Conservation (phyloP, 64 coral and sea anemone species). For the Anthopleura sola region DNA sequence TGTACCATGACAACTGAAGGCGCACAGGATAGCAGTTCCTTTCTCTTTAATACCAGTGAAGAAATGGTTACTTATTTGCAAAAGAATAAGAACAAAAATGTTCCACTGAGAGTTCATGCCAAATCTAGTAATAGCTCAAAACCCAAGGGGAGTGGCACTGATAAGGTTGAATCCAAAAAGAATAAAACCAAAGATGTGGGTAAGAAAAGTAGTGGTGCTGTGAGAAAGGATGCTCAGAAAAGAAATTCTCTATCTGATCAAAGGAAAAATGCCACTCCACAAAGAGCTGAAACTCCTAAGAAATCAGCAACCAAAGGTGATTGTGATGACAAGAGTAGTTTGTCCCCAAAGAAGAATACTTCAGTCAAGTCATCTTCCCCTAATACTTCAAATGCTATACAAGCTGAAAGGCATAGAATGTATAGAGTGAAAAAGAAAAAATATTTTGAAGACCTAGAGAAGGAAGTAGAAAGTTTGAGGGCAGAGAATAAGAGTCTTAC, state of each 20-base stretch:
- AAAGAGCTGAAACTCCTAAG: background rate
- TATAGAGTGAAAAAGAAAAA: slow-evolving; percentile 75
- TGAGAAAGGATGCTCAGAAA: background rate
- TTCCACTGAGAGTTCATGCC: background rate
- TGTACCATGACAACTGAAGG: background rate
- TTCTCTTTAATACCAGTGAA: background rate
- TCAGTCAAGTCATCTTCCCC: background rate
- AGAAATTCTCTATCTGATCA: background rate
- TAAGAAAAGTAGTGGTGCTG: background rate
- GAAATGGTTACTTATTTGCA: background rate
- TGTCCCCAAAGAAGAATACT: background rate
- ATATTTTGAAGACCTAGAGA: slow-evolving; percentile 63
- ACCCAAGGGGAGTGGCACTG: background rate
- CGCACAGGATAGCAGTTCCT: background rate
- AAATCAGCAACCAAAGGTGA: background rate
- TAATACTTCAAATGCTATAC: background rate
- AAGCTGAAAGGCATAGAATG: slow-evolving; percentile 1
- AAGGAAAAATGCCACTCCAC: background rate
- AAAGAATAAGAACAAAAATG: background rate
- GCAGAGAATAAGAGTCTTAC: slow-evolving; percentile 46
- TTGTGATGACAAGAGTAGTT: background rate
- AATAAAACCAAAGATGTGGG: background rate
- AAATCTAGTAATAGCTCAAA: background rate
- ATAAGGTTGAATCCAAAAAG: background rate
- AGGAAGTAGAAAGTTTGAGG: slow-evolving; percentile 46